Percentiles rank a stretch among this genome's conserved stretches.
These are phyloP conservation scores for Dasyprocta punctata DNA, from an alignment of 2,113 vertebrate genomes.

Conservation along the genomic window DNA sequence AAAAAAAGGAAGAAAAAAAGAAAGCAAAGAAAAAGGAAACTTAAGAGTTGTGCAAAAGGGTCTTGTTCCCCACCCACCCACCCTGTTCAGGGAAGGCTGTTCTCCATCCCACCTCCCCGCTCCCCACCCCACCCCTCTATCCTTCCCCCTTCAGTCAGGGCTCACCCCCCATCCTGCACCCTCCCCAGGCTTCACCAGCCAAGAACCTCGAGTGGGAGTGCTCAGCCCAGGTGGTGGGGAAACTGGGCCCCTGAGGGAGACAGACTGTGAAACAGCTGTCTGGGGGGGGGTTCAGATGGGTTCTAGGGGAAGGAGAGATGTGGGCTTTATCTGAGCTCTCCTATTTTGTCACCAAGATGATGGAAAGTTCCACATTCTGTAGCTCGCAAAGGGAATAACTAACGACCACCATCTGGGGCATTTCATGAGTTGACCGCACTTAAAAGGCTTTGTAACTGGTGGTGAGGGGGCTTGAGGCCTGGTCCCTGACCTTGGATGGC, in stretches of 20 bases:
- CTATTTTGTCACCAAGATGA: constrained; percentile 3
- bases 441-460: neutral
- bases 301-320: constrained; percentile 46
- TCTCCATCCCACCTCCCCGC: constrained; percentile 62
- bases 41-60: constrained; percentile 92
- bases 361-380: neutral
- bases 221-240: constrained; percentile 43
- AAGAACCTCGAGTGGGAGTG: constrained; percentile 36
- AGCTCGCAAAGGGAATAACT: neutral
- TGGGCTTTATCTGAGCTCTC: neutral
- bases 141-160: constrained; percentile 59
- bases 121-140: constrained; percentile 54
- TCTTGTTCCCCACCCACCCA: constrained; percentile 78
- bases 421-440: neutral
- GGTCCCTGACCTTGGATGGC: neutral
- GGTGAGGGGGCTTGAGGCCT: neutral
- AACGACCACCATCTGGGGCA: neutral
- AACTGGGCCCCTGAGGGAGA: constrained; percentile 45
- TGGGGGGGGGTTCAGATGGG: neutral
- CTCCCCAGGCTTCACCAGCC: constrained; percentile 54
- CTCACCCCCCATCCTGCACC: constrained; percentile 28
- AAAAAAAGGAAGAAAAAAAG: neutral
- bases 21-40: constrained; percentile 63
- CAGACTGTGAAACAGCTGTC: constrained; percentile 28
- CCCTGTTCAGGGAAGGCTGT: constrained; percentile 65